Evolutionary conservation across 2,797 vertebrate species (phyloP).

Genomic region (Pantherophis vulpinus): DNA sequence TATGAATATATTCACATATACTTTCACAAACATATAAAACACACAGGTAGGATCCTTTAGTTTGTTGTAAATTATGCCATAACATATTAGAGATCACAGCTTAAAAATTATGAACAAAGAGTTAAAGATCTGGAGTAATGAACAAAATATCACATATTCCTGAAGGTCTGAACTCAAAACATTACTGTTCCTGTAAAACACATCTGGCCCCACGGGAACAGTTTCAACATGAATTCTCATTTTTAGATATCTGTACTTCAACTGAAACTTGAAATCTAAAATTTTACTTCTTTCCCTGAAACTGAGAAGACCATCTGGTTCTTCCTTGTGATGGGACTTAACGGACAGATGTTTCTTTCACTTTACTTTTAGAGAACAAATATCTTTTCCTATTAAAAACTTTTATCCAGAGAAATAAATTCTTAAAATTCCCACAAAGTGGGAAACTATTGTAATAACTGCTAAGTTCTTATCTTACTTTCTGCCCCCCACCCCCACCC

Average conservation of each 20-base stretch:
- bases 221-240: neutral
- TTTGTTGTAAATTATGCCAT: neutral
- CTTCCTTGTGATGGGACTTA: neutral
- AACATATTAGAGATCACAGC: neutral
- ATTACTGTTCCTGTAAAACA: neutral
- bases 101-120: neutral
- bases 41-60: neutral
- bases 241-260: neutral
- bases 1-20: neutral
- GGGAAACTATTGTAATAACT: neutral
- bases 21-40: neutral
- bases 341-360: neutral
- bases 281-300: neutral
- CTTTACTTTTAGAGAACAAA: neutral
- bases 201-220: neutral
- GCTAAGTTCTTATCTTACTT: neutral
- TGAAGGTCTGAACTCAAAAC: neutral
- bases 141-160: neutral
- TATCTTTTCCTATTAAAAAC: neutral
- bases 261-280: conserved; percentile 1
- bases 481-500: accelerated
- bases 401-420: neutral
- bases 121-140: neutral
- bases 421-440: neutral
- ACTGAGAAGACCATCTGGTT: conserved; percentile 15